Evolutionary conservation across 1,140 invertebrate species (phyloP).

Genomic region (Drosophila pruinosa): DNA sequence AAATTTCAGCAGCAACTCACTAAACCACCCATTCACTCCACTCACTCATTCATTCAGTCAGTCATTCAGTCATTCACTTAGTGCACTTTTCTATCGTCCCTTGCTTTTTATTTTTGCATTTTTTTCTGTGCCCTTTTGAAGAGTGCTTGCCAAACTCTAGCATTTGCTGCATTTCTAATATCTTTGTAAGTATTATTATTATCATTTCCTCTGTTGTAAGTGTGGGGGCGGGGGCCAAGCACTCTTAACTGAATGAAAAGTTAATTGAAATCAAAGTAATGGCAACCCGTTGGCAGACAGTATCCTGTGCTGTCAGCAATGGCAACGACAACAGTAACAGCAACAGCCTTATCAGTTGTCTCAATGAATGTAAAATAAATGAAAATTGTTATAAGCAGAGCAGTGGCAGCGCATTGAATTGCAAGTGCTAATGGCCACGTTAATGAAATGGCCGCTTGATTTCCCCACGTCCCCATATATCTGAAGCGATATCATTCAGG

Average conservation of each 20-base stretch:
- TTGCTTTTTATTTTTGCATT: background rate
- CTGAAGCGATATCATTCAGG: background rate
- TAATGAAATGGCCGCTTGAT: constrained; percentile 66
- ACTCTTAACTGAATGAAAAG: constrained; percentile 68
- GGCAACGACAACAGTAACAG: background rate
- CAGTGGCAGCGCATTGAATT: constrained; percentile 61
- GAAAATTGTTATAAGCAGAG: constrained; percentile 69
- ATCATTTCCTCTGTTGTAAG: constrained; percentile 57
- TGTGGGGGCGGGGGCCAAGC: background rate
- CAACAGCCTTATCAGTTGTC: constrained; percentile 62
- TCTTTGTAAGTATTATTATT: constrained; percentile 76
- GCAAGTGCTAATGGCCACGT: constrained; percentile 77
- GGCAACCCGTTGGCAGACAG: constrained; percentile 41
- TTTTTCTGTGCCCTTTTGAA: constrained; percentile 9
- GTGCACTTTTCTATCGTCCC: constrained; percentile 1
- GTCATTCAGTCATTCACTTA: constrained; percentile 40
- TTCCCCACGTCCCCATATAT: background rate
- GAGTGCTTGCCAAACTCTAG: background rate
- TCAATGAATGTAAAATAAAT: constrained; percentile 77
- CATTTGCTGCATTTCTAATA: constrained; percentile 63
- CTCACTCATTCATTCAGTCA: constrained; percentile 45
- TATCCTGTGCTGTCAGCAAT: background rate
- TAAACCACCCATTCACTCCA: constrained; percentile 13
- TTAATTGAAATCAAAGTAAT: constrained; percentile 82
- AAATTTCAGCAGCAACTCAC: constrained; percentile 48